Evolutionary conservation across 2,797 vertebrate genomes (phyloP).

Genomic region (Heliangelus exortis): DNA sequence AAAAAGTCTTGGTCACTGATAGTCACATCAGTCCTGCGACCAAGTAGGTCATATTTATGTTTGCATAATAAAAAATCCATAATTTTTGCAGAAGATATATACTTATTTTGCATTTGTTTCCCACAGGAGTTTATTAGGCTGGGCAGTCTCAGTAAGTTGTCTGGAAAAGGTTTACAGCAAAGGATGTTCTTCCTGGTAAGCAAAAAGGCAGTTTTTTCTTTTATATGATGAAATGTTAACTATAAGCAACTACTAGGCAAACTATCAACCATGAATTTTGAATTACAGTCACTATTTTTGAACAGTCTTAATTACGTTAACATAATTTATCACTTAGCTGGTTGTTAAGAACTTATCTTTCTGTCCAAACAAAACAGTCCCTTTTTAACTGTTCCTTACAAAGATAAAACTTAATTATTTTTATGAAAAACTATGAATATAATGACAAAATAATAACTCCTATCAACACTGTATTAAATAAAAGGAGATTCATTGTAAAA

Average conservation of each 20-base stretch:
- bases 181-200: conserved; percentile 99
- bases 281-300: background rate
- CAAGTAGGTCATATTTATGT: background rate
- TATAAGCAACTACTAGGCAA: background rate
- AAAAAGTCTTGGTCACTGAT: background rate
- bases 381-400: background rate
- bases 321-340: background rate
- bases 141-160: conserved; percentile 97
- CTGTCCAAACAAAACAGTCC: background rate
- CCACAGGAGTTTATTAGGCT: conserved; percentile 95
- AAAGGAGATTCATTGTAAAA: background rate
- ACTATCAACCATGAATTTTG: background rate
- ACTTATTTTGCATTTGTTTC: conserved; percentile 32
- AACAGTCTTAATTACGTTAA: background rate
- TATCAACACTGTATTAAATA: background rate
- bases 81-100: background rate
- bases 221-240: background rate
- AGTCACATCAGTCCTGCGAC: background rate
- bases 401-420: background rate
- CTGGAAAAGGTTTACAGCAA: conserved; percentile 97
- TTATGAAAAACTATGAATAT: background rate
- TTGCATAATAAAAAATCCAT: background rate
- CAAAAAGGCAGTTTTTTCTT: background rate
- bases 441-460: background rate
- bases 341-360: background rate